phyloP scores from a whole-genome alignment of 2,888 invertebrate species.

The Sesamia inferens region DNA sequence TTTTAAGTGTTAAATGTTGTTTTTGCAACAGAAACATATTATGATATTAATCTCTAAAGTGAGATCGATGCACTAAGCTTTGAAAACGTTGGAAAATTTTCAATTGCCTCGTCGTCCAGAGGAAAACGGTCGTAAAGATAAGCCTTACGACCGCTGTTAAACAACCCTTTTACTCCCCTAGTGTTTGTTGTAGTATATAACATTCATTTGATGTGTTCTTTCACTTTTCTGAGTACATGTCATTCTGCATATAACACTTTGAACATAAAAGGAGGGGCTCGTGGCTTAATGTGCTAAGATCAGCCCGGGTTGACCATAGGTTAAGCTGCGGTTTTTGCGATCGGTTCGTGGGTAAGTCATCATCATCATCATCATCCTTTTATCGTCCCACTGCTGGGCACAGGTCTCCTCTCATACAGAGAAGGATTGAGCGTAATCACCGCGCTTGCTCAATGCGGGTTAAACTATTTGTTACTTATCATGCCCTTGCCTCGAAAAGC shows the following conservation, averaged over 20 bases:
- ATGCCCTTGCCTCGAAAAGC: background rate
- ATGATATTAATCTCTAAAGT: constrained; percentile 4
- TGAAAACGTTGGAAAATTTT: constrained; percentile 40
- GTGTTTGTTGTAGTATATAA: constrained; percentile 28
- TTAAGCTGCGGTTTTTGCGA: too few species aligned
- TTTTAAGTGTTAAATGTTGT: constrained; percentile 1
- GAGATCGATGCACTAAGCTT: constrained; percentile 34
- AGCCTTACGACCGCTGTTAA: constrained; percentile 47
- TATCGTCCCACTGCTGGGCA: too few species aligned
- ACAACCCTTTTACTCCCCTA: constrained; percentile 47
- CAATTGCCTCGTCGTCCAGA: constrained; percentile 45
- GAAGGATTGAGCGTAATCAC: too few species aligned
- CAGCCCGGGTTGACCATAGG: background rate
- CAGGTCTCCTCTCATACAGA: too few species aligned
- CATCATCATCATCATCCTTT: too few species aligned
- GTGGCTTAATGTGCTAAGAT: background rate
- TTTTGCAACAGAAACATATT: constrained; percentile 1
- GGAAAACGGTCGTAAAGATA: constrained; percentile 51
- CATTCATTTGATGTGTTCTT: constrained; percentile 50
- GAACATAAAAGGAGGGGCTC: background rate
- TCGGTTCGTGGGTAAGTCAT: too few species aligned
- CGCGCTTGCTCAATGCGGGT: too few species aligned
- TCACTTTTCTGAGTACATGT: constrained; percentile 37
- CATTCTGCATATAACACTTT: constrained; percentile 6
- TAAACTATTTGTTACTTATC: too few species aligned